Evolutionary conservation across 2,888 invertebrate genomes (phyloP).

Genomic region (Melangyna quadrimaculata): DNA sequence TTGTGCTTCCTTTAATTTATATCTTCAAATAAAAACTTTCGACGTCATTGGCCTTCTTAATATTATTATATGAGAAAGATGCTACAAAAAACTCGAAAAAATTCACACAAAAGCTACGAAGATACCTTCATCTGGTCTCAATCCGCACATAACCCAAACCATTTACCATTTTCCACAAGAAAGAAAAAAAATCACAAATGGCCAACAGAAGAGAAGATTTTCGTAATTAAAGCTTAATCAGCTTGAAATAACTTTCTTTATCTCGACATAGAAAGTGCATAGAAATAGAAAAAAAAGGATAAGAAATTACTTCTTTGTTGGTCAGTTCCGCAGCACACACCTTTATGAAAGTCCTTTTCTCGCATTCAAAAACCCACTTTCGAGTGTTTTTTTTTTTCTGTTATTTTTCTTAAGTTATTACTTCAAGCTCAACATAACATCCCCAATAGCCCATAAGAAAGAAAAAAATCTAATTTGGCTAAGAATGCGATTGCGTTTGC

Average conservation of each 20-base stretch:
- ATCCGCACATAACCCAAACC: neutral
- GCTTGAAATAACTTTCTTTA: conserved; percentile 64
- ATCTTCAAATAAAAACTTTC: conserved; percentile 2
- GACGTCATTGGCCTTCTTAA: neutral
- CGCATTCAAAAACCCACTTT: neutral
- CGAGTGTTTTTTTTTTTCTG: neutral
- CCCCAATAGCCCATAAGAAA: too few relatives aligned
- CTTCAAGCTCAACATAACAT: conserved; percentile 22
- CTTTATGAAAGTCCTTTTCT: conserved; percentile 51
- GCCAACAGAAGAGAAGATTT: conserved; percentile 39
- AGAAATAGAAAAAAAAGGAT: neutral
- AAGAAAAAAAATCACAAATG: conserved; percentile 28
- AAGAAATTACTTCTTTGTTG: conserved; percentile 29
- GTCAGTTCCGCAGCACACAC: conserved; percentile 45
- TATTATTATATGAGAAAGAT: neutral
- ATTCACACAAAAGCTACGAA: neutral
- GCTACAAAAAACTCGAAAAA: neutral
- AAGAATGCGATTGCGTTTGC: conserved; percentile 63
- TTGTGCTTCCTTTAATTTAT: neutral
- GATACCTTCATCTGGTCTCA: neutral
- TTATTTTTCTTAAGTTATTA: conserved; percentile 41
- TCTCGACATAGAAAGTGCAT: conserved; percentile 20
- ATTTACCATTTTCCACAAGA: neutral
- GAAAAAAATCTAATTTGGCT: conserved; percentile 59
- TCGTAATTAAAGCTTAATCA: conserved; percentile 70